phyloP scores from a whole-genome alignment of 2,797 vertebrate genomes.

The Pipistrellus kuhlii region DNA sequence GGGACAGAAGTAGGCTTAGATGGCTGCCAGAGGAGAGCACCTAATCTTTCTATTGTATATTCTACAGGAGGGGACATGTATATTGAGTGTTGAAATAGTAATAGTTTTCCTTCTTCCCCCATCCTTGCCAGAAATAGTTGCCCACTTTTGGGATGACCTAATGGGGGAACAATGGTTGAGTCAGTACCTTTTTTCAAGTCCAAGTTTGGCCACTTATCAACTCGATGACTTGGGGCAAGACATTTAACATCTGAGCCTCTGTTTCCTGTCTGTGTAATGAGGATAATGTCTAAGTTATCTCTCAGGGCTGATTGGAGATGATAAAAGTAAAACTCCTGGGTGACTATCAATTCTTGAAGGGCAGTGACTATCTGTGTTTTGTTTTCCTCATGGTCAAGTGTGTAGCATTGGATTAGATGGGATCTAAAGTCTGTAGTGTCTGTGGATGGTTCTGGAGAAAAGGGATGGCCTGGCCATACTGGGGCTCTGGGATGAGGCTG shows the following conservation, averaged over 20 bases:
- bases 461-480: not conserved
- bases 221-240: slow-evolving; percentile 45
- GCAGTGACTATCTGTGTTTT: not conserved
- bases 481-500: slow-evolving; percentile 10
- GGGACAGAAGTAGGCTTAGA: slow-evolving; percentile 50
- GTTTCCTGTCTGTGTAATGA: slow-evolving; percentile 51
- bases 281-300: slow-evolving; percentile 45
- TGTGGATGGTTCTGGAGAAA: slow-evolving; percentile 33
- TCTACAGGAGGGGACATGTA: slow-evolving; percentile 17
- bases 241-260: slow-evolving; percentile 60
- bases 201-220: slow-evolving; percentile 36
- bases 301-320: slow-evolving; percentile 46
- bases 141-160: slow-evolving; percentile 40
- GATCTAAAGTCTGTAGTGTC: slow-evolving; percentile 33
- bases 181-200: slow-evolving; percentile 65
- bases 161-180: not conserved
- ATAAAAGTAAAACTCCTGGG: slow-evolving; percentile 24
- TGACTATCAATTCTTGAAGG: slow-evolving; percentile 49
- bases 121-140: slow-evolving; percentile 26
- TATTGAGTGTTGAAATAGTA: slow-evolving; percentile 42
- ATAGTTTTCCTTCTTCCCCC: slow-evolving; percentile 9
- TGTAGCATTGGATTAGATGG: not conserved
- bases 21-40: not conserved
- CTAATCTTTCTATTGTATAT: slow-evolving; percentile 41
- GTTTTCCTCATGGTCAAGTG: slow-evolving; percentile 24